phyloP scores from a whole-genome alignment of 2,888 invertebrate genomes.

The Drosophila melanosoma region DNA sequence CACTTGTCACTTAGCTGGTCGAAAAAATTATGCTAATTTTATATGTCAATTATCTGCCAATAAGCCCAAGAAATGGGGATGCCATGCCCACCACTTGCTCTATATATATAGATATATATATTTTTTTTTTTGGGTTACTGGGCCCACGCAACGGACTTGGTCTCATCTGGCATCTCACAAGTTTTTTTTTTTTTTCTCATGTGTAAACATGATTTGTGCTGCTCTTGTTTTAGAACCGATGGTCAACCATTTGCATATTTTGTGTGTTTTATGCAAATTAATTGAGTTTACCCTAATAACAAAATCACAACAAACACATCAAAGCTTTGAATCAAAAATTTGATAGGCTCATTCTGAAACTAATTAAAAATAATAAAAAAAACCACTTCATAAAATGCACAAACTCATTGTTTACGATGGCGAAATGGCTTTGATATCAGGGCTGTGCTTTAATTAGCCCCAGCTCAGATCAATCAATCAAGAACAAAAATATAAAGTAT shows the following conservation, averaged over 20 bases:
- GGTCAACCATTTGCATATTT: constrained; percentile 68
- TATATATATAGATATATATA: not conserved
- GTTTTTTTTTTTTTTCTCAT: constrained; percentile 53
- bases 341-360: constrained; percentile 8
- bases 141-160: constrained; percentile 11
- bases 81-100: constrained; percentile 13
- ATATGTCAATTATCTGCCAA: constrained; percentile 84
- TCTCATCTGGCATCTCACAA: constrained; percentile 1
- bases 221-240: constrained; percentile 50
- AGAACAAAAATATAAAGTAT: constrained; percentile 26
- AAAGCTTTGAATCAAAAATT: constrained; percentile 10
- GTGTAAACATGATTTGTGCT: constrained; percentile 77
- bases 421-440: constrained; percentile 38
- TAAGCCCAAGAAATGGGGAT: constrained; percentile 65
- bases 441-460: constrained; percentile 41
- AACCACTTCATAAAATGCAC: constrained; percentile 29
- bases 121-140: constrained; percentile 47
- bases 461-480: constrained; percentile 53
- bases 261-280: constrained; percentile 71
- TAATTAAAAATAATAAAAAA: constrained; percentile 47
- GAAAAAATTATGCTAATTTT: constrained; percentile 83
- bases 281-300: constrained; percentile 33
- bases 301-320: constrained; percentile 32
- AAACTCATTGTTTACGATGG: constrained; percentile 20
- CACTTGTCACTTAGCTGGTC: constrained; percentile 66